These are phyloP conservation scores for Brachycybe producta DNA, from an alignment of 2,888 invertebrate genomes.

Conservation along the genomic window DNA sequence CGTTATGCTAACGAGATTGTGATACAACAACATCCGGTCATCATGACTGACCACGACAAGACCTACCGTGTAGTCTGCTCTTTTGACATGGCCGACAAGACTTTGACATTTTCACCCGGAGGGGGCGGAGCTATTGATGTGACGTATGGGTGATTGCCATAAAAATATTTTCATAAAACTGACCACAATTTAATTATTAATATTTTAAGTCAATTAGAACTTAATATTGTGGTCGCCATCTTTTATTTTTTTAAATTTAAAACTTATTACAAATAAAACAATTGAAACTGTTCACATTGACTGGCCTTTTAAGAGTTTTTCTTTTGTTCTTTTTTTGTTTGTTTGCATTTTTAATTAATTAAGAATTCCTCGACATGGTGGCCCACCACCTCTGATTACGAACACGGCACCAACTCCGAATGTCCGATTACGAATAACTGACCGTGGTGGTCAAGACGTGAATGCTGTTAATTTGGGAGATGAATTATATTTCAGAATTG, in stretches of 20 bases:
- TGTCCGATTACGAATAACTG: slow-evolving; percentile 36
- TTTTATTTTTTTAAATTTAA: too few species aligned
- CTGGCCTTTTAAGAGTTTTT: too few species aligned
- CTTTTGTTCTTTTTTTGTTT: slow-evolving; percentile 9
- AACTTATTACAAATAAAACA: too few species aligned
- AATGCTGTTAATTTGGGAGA: slow-evolving; percentile 37
- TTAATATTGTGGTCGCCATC: too few species aligned
- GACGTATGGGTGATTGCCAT: slow-evolving; percentile 28
- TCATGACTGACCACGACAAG: slow-evolving; percentile 38
- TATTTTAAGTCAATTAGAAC: too few species aligned
- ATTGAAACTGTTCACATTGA: too few species aligned
- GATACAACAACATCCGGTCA: slow-evolving; percentile 38
- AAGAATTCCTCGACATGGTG: slow-evolving; percentile 34
- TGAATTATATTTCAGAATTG: slow-evolving; percentile 35
- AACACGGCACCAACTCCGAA: slow-evolving; percentile 38
- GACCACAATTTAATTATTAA: too few species aligned
- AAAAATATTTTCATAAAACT: not conserved
- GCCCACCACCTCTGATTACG: slow-evolving; percentile 34
- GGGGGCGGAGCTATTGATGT: slow-evolving; percentile 30
- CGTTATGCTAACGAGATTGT: slow-evolving; percentile 38
- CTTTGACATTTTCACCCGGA: slow-evolving; percentile 33
- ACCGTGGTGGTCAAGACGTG: slow-evolving; percentile 35
- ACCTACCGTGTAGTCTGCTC: slow-evolving; percentile 38
- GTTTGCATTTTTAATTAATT: slow-evolving; percentile 4
- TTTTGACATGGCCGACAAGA: slow-evolving; percentile 37